These are phyloP conservation scores for Grammomys dolichurus DNA, from an alignment of 2,113 vertebrate genomes.

Conservation along the genomic window DNA sequence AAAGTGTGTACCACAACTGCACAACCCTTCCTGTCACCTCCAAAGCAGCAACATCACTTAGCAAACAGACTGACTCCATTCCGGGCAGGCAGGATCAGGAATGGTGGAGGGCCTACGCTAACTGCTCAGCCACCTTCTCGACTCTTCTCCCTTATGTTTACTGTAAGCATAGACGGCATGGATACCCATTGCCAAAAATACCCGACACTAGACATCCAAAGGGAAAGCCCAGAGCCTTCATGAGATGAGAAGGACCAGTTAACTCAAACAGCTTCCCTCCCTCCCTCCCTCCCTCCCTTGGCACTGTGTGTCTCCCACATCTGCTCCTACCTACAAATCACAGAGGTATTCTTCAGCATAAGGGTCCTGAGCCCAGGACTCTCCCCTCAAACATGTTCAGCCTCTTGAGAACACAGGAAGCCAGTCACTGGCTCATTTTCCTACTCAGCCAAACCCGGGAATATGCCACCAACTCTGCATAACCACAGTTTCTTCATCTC, in stretches of 20 bases:
- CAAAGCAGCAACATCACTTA: background rate
- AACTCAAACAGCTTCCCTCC: background rate
- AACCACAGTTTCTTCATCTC: background rate
- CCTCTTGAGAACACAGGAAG: background rate
- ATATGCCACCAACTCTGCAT: background rate
- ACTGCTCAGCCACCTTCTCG: background rate
- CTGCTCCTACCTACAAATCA: background rate
- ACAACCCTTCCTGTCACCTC: background rate
- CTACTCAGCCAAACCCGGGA: no score
- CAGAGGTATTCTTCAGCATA: background rate
- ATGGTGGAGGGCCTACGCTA: background rate
- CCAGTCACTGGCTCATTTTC: background rate
- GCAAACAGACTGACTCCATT: no score
- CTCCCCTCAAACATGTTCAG: background rate
- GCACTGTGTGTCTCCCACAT: background rate
- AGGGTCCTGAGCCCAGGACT: rapidly evolving
- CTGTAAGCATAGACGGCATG: background rate
- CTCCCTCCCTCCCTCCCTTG: background rate
- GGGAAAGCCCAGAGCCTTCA: background rate
- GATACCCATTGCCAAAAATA: background rate
- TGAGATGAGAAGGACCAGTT: no score
- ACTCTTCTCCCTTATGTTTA: background rate
- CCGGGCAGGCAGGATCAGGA: no score
- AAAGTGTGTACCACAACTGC: background rate
- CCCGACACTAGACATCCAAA: background rate